Evolutionary conservation across 2,888 invertebrate species (phyloP).

Genomic region (Perithous albicinctus): DNA sequence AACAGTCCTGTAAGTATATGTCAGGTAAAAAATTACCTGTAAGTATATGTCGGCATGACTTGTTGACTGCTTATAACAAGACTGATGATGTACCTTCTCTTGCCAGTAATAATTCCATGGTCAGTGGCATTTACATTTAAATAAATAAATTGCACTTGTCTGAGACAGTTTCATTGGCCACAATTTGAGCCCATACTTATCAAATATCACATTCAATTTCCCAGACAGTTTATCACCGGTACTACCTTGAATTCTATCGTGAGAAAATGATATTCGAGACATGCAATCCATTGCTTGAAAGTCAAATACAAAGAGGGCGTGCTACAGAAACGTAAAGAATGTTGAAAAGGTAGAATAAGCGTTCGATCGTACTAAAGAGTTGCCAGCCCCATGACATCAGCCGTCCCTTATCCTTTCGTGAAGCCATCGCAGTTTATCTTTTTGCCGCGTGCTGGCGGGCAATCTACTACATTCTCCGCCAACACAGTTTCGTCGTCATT

Average conservation of each 20-base stretch:
- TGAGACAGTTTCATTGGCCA: too few species aligned
- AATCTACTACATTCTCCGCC: neutral
- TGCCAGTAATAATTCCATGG: too few species aligned
- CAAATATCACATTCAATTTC: too few species aligned
- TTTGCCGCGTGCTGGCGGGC: conserved; percentile 7
- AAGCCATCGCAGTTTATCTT: neutral
- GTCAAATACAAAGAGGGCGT: neutral
- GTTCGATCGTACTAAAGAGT: neutral
- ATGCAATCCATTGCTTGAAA: neutral
- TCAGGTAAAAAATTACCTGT: too few species aligned
- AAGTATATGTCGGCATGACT: too few species aligned
- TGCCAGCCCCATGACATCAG: neutral
- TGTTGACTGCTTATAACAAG: too few species aligned
- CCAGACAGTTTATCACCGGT: too few species aligned
- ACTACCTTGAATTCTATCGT: too few species aligned
- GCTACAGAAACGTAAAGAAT: neutral
- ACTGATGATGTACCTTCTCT: too few species aligned
- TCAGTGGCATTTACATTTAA: too few species aligned
- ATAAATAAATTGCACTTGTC: too few species aligned
- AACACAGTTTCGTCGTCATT: neutral
- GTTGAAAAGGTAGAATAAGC: neutral
- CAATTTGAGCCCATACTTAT: too few species aligned
- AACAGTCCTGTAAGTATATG: neutral
- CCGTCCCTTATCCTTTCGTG: neutral
- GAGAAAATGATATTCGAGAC: neutral